Percentiles rank a stretch among this genome's conserved stretches.
These are phyloP conservation scores for Macrochelys suwanniensis DNA, from an alignment of 2,797 vertebrate species.

Conservation along the genomic window DNA sequence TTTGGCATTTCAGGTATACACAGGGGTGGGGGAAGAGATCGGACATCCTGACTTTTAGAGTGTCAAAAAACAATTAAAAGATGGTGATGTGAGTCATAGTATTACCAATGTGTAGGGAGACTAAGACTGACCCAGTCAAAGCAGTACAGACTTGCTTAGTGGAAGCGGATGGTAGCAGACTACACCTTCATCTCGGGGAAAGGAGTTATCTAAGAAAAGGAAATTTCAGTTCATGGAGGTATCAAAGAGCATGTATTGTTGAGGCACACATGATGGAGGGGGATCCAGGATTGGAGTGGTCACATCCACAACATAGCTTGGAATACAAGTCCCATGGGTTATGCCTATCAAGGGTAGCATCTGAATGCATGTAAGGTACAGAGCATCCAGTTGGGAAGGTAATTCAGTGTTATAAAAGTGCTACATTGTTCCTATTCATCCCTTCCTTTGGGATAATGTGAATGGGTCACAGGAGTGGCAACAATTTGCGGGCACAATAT, in stretches of 20 bases:
- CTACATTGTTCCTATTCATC: not conserved
- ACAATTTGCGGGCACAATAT: not conserved
- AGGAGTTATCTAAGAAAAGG: not conserved
- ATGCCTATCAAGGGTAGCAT: not conserved
- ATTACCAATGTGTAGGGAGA: not conserved
- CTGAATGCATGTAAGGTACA: not conserved
- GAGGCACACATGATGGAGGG: not conserved
- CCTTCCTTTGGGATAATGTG: not conserved
- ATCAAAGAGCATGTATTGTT: not conserved
- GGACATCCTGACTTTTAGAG: not conserved
- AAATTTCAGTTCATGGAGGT: not conserved
- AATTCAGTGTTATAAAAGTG: not conserved
- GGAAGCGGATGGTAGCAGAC: not conserved
- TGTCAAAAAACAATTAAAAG: not conserved
- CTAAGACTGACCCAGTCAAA: not conserved
- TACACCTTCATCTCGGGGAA: not conserved
- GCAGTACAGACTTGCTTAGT: not conserved
- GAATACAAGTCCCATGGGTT: not conserved
- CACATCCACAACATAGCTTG: not conserved
- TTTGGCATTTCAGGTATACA: not conserved
- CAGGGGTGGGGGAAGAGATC: too few species aligned
- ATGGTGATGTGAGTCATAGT: not conserved
- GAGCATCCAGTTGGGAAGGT: not conserved
- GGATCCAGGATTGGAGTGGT: not conserved
- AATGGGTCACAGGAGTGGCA: not conserved